phyloP scores from a whole-genome alignment of 2,888 invertebrate species.

The Cephus pulcher region DNA sequence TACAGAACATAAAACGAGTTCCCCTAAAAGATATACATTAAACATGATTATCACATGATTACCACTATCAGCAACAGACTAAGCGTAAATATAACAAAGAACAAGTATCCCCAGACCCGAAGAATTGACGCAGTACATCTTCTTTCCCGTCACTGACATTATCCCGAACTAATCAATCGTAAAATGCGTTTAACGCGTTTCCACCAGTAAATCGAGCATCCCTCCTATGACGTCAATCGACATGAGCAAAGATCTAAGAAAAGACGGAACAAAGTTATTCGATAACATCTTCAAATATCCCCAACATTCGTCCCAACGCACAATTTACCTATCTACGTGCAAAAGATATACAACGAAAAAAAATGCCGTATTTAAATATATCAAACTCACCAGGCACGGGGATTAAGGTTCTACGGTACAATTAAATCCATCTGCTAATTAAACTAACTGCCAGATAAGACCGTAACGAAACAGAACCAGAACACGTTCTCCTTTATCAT shows the following conservation, averaged over 20 bases:
- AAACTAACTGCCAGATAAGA: neutral
- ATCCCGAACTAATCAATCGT: neutral
- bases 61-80: neutral
- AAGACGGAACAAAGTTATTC: neutral
- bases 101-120: neutral
- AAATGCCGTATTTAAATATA: neutral
- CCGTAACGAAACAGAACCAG: neutral
- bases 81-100: neutral
- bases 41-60: neutral
- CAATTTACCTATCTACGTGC: neutral
- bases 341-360: neutral
- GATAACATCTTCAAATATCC: neutral
- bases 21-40: neutral
- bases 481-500: neutral
- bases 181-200: neutral
- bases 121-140: neutral
- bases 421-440: neutral
- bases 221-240: neutral
- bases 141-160: neutral
- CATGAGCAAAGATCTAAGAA: neutral
- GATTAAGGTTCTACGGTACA: neutral
- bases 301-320: neutral
- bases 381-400: neutral
- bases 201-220: neutral
- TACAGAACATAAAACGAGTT: neutral